Evolutionary conservation across 1,140 invertebrate species (phyloP).

Genomic region (Cyrtorhinus lividipennis): DNA sequence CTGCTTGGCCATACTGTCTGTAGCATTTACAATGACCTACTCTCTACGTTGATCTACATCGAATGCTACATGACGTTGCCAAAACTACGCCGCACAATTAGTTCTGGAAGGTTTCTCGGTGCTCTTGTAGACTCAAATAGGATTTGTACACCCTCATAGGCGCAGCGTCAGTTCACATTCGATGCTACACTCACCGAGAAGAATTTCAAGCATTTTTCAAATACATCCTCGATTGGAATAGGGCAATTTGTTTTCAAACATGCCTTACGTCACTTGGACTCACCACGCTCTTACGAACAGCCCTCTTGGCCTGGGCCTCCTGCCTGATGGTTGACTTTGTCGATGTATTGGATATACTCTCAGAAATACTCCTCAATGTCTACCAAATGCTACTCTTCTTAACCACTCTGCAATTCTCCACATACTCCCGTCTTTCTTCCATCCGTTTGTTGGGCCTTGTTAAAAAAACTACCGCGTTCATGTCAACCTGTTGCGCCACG

Average conservation of each 20-base stretch:
- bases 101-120: not conserved
- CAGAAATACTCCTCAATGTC: not conserved
- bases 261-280: not conserved
- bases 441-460: not conserved
- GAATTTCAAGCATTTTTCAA: not conserved
- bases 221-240: not conserved
- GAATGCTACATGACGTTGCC: not conserved
- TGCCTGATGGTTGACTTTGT: not conserved
- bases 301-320: not conserved
- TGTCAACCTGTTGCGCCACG: not conserved
- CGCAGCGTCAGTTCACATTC: not conserved
- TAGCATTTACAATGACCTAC: not conserved
- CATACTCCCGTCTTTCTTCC: not conserved
- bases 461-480: too few relatives aligned
- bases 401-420: not conserved
- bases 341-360: not conserved
- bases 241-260: not conserved
- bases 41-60: not conserved
- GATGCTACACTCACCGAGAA: not conserved
- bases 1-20: not conserved
- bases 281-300: not conserved
- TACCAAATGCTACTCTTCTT: not conserved
- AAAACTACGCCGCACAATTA: not conserved
- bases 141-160: not conserved
- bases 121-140: not conserved